Evolutionary conservation across 2,113 vertebrate genomes (phyloP), one percentile per base, ranked within the genome.

Genomic region (Leptobrachium leishanense): DNA sequence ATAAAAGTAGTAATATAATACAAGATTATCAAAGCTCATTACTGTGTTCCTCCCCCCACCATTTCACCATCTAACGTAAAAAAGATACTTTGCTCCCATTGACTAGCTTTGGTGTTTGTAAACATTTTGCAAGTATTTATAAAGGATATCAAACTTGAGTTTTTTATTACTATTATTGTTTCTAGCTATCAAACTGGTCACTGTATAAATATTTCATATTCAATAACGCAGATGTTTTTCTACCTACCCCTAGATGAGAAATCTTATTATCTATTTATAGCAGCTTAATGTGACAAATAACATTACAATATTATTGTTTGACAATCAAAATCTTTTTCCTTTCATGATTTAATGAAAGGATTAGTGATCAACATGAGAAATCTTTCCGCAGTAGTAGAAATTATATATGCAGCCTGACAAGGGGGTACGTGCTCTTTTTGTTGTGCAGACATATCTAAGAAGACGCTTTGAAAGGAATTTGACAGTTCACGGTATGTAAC

Each of bases 301-400:
- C 53, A 68, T 77, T 31, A 69, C 42, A 76, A 69, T 77, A 77
- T 68, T 68, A 40, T 59, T 69, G 66, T 31, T 69, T 77, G 53
- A 68, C 65, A 68, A 43, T 57, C 15, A 57, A 65, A 57, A 44
- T 69, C 64, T 66, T 76, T 77, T 40, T 8, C 67, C 40, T 43
- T 70, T 43, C 57, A 62, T 13, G 43, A 69, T 69, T 71, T 71
- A 70, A 77, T 71, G 68, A 71, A 77, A 62, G 55, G 54, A 77
- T 63, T 71, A 77, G 50, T 39, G 6, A 70, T 70, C 7, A 42
- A 40, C 55, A 70, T 15, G 43, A 63, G 55, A 42, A 39, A 77
- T 71, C 20, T 63, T 63, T 71, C 42, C 41, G 43, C 46, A 77
- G 44, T 40, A 55, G 43, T 9, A 68, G 54, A 15, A 50, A 68